These are phyloP conservation scores for Origma solitaria DNA, from an alignment of 2,113 vertebrate genomes.

Conservation along the genomic window DNA sequence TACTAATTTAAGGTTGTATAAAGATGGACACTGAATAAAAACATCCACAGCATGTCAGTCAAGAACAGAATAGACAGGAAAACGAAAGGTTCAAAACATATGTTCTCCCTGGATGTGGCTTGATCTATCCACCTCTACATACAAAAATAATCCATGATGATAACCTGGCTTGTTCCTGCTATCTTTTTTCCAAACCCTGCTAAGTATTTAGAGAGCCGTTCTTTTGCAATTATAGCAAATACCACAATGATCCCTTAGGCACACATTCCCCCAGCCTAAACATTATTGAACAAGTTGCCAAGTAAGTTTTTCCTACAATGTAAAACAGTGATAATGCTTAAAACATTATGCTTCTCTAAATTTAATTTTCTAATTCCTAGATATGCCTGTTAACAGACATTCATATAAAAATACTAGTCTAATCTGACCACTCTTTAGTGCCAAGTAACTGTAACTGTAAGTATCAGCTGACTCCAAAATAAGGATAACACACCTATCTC, in stretches of 20 bases:
- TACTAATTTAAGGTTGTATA: background rate
- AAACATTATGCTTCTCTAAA: background rate
- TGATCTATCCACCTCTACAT: background rate
- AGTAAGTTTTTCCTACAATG: background rate
- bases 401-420: background rate
- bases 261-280: background rate
- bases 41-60: background rate
- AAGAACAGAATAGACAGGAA: background rate
- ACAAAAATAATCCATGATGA: background rate
- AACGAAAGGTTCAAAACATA: background rate
- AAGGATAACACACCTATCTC: background rate
- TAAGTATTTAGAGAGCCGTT: background rate
- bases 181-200: background rate
- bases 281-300: background rate
- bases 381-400: background rate
- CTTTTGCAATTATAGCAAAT: background rate
- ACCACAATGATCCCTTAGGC: background rate
- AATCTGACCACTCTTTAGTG: background rate
- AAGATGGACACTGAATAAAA: background rate
- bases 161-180: background rate
- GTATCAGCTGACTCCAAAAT: background rate
- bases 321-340: background rate
- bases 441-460: background rate
- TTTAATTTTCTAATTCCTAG: background rate
- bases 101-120: background rate